Percentiles rank a stretch among this genome's conserved stretches.
Conservation (phyloP, 2,797 vertebrate species). For the Chloroceryle amazona region DNA sequence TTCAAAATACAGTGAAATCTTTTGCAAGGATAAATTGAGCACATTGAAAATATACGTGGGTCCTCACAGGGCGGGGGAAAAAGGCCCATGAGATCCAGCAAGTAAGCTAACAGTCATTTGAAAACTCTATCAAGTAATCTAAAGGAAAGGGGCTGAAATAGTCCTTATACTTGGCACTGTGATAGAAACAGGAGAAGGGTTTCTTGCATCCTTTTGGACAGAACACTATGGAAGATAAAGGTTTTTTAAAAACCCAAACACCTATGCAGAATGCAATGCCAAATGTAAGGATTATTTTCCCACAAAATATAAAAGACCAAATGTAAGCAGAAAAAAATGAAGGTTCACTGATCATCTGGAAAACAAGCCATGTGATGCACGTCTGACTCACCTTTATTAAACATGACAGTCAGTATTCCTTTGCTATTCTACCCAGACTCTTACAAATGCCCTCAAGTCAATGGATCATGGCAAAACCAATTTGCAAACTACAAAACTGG, state of each 20-base stretch:
- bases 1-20: not conserved
- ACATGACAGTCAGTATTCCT: not conserved
- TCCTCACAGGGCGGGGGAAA: not conserved
- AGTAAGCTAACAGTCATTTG: not conserved
- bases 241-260: not conserved
- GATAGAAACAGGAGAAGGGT: not conserved
- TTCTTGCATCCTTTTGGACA: not conserved
- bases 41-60: not conserved
- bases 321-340: not conserved
- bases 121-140: not conserved
- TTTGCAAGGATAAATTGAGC: not conserved
- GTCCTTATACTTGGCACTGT: not conserved
- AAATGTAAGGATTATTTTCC: not conserved
- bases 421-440: not conserved
- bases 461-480: slow-evolving; percentile 51
- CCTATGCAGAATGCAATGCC: not conserved
- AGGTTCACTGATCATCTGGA: not conserved
- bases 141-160: not conserved
- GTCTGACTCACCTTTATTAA: slow-evolving; percentile 7
- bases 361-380: not conserved
- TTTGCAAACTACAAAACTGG: slow-evolving; percentile 44
- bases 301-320: not conserved
- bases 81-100: not conserved
- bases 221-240: not conserved
- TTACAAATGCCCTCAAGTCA: slow-evolving; percentile 22